These are phyloP conservation scores for Xanthorhoe spadicearia DNA, from an alignment of 2,888 invertebrate species.

Conservation along the genomic window DNA sequence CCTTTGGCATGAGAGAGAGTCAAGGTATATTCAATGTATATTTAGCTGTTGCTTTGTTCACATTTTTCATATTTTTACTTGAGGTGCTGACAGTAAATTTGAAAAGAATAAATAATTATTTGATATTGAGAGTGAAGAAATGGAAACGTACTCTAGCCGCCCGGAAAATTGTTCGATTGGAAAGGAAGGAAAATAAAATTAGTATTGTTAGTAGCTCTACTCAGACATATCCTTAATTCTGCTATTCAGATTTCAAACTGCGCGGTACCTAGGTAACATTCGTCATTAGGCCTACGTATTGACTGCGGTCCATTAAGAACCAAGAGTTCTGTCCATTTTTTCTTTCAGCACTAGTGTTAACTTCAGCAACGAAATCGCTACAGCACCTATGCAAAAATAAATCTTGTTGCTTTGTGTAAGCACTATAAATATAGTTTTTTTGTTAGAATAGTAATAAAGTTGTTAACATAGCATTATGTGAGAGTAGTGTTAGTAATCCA, in stretches of 20 bases:
- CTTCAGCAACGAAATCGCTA: no score
- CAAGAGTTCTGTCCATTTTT: no score
- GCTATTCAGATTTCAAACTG: not conserved
- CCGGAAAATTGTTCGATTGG: conserved; percentile 8
- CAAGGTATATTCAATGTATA: conserved; percentile 66
- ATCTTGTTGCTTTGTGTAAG: no score
- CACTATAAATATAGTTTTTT: no score
- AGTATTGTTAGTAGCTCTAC: conserved; percentile 23
- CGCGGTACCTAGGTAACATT: no score
- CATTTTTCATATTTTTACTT: conserved; percentile 57
- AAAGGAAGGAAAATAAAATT: conserved; percentile 28
- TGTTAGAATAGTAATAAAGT: no score
- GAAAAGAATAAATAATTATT: conserved; percentile 22
- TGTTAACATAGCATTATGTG: no score
- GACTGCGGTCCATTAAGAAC: no score
- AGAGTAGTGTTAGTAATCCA: no score
- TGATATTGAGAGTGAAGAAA: conserved; percentile 15
- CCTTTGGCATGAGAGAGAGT: conserved; percentile 64
- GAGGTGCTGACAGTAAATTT: conserved; percentile 55
- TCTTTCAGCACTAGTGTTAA: no score
- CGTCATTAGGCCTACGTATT: no score
- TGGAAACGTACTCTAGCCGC: conserved; percentile 17
- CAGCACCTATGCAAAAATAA: no score
- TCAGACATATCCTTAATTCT: conserved; percentile 12
- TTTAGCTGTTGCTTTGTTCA: conserved; percentile 49